Percentiles rank a stretch among this genome's conserved stretches.
These are phyloP conservation scores for Temnothorax nylanderi DNA, from an alignment of 1,140 invertebrate species.

Conservation along the genomic window DNA sequence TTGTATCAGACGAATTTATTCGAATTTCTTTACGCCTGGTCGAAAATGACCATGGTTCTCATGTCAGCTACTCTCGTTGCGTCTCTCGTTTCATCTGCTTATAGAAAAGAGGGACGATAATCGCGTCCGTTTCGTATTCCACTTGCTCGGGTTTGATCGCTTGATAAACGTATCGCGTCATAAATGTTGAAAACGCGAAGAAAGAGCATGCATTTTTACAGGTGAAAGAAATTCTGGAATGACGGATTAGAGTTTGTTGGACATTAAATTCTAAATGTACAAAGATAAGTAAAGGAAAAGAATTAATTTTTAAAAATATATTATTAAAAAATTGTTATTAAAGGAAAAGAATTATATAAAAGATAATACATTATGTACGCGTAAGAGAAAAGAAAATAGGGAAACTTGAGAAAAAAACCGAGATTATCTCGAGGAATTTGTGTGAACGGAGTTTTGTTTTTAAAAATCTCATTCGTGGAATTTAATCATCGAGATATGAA, in stretches of 20 bases:
- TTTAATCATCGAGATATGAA: constrained; percentile 29
- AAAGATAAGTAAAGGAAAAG: background rate
- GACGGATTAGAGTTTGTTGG: background rate
- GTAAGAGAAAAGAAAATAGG: background rate
- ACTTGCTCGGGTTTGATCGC: background rate
- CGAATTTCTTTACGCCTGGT: constrained; percentile 48
- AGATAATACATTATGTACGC: background rate
- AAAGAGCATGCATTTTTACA: constrained; percentile 28
- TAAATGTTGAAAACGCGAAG: constrained; percentile 3
- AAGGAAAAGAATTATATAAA: background rate
- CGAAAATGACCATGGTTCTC: constrained; percentile 33
- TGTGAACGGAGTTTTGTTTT: background rate
- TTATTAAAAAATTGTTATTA: no score
- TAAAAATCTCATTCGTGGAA: background rate
- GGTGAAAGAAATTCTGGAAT: background rate
- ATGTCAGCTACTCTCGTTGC: constrained; percentile 43
- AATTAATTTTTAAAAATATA: background rate
- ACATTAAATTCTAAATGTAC: background rate
- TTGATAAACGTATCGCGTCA: background rate
- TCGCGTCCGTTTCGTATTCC: constrained; percentile 25
- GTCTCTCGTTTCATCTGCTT: constrained; percentile 65
- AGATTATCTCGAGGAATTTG: background rate
- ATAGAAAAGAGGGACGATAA: constrained; percentile 40
- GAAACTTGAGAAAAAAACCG: background rate
- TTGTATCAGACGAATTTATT: constrained; percentile 65